phyloP scores from a whole-genome alignment of 2,888 invertebrate genomes.

The Zhengitettix transpicula region DNA sequence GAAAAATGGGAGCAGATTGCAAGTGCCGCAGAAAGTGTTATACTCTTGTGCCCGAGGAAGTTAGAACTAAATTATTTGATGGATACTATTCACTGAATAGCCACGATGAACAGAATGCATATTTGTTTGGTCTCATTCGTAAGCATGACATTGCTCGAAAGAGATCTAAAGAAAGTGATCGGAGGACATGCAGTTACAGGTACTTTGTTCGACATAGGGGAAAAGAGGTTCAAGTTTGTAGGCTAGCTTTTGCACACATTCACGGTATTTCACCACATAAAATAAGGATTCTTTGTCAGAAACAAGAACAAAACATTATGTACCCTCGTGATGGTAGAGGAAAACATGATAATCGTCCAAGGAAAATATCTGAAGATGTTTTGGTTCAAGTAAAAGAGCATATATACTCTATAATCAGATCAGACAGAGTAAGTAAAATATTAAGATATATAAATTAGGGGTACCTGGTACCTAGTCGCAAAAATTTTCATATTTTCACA shows the following conservation, averaged over 20 bases:
- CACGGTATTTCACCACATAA: conserved; percentile 17
- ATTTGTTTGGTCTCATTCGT: conserved; percentile 37
- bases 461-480: too few relatives aligned
- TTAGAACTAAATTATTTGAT: conserved; percentile 34
- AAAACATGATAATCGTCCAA: conserved; percentile 16
- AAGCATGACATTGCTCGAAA: conserved; percentile 39
- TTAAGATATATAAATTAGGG: too few relatives aligned
- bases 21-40: conserved; percentile 35
- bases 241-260: conserved; percentile 16
- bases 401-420: conserved; percentile 14
- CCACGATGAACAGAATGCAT: conserved; percentile 40
- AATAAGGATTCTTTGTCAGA: conserved; percentile 16
- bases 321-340: conserved; percentile 16
- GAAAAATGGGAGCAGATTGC: conserved; percentile 36
- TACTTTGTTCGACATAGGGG: conserved; percentile 37
- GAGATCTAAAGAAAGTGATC: conserved; percentile 34
- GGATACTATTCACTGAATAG: conserved; percentile 38
- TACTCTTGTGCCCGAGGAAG: conserved; percentile 32
- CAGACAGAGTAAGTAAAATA: conserved; percentile 10
- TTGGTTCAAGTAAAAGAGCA: conserved; percentile 14
- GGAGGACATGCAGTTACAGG: conserved; percentile 38
- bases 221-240: conserved; percentile 33
- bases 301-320: conserved; percentile 16
- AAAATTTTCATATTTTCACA: too few relatives aligned
- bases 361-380: conserved; percentile 13